Conservation (phyloP, 2,888 invertebrate genomes). For the Lasioglossum villosulum region DNA sequence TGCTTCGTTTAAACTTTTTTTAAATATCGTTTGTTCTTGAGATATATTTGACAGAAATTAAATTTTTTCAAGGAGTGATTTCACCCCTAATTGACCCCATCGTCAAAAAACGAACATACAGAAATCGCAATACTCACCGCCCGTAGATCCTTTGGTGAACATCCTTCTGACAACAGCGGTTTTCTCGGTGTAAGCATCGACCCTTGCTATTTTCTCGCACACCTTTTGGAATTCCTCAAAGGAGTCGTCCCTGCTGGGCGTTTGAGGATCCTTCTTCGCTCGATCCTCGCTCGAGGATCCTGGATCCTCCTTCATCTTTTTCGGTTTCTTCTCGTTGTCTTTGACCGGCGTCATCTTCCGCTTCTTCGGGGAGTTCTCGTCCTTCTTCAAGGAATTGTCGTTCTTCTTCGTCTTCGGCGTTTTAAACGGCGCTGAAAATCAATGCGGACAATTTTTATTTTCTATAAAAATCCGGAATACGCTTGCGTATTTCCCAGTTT, state of each 20-base stretch:
- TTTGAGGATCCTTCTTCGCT: neutral
- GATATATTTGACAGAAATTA: too few relatives aligned
- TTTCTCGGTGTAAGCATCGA: slow-evolving; percentile 93
- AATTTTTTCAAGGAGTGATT: too few relatives aligned
- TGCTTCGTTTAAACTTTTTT: too few relatives aligned
- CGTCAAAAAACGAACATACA: neutral
- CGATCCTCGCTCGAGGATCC: slow-evolving; percentile 52
- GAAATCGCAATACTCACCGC: slow-evolving; percentile 74
- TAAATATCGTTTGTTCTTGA: too few relatives aligned
- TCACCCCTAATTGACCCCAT: too few relatives aligned
- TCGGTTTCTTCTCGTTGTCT: slow-evolving; percentile 12
- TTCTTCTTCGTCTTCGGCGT: neutral
- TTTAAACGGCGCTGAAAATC: slow-evolving; percentile 53
- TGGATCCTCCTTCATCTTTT: slow-evolving; percentile 19
- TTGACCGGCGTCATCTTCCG: slow-evolving; percentile 16
- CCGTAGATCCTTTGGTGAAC: slow-evolving; percentile 86
- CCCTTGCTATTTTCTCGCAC: slow-evolving; percentile 91
- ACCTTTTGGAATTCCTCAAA: slow-evolving; percentile 92
- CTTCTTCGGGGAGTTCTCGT: neutral
- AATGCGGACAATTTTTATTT: too few relatives aligned
- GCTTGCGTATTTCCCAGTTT: neutral
- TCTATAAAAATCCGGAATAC: too few relatives aligned
- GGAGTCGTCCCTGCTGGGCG: slow-evolving; percentile 87
- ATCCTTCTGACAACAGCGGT: slow-evolving; percentile 90
- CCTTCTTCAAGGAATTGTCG: neutral